Conservation (phyloP, 2,888 invertebrate species). For the Phanerotoma sp. region DNA sequence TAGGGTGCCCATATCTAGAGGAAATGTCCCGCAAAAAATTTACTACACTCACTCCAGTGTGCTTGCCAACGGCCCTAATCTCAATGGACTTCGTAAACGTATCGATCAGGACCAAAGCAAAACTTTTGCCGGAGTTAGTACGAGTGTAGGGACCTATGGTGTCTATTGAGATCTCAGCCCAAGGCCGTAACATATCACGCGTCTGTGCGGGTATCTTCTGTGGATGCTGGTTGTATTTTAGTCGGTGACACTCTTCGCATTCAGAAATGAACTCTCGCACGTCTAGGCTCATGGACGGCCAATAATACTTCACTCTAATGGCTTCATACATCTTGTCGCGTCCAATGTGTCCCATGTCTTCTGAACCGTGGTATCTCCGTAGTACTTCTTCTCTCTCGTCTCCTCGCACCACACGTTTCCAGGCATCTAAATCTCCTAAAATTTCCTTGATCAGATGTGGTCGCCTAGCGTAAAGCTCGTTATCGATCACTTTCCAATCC, state of each 20-base stretch:
- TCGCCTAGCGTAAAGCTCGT: constrained; percentile 7
- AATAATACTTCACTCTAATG: constrained; percentile 20
- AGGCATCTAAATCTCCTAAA: constrained; percentile 20
- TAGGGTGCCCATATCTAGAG: constrained; percentile 3
- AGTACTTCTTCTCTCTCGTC: not conserved
- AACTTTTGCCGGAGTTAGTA: constrained; percentile 15
- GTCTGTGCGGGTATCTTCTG: not conserved
- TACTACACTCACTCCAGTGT: constrained; percentile 5
- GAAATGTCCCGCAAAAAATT: constrained; percentile 9
- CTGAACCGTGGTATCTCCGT: not conserved
- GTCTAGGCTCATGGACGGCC: constrained; percentile 18
- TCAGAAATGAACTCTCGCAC: constrained; percentile 5
- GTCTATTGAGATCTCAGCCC: constrained; percentile 18
- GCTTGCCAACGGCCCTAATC: constrained; percentile 2
- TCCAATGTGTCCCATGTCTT: constrained; percentile 11
- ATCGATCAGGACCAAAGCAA: constrained; percentile 19
- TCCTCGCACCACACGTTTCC: constrained; percentile 11
- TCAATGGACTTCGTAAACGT: constrained; percentile 21
- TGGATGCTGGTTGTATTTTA: constrained; percentile 20
- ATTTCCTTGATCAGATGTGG: constrained; percentile 13
- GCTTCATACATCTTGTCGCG: constrained; percentile 21
- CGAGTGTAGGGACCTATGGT: constrained; percentile 8
- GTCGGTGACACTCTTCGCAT: constrained; percentile 15
- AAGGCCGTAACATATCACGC: constrained; percentile 12
- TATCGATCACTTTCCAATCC: constrained; percentile 18